Evolutionary conservation across 2,113 vertebrate genomes (phyloP).

Genomic region (Rhadina sibilatrix): DNA sequence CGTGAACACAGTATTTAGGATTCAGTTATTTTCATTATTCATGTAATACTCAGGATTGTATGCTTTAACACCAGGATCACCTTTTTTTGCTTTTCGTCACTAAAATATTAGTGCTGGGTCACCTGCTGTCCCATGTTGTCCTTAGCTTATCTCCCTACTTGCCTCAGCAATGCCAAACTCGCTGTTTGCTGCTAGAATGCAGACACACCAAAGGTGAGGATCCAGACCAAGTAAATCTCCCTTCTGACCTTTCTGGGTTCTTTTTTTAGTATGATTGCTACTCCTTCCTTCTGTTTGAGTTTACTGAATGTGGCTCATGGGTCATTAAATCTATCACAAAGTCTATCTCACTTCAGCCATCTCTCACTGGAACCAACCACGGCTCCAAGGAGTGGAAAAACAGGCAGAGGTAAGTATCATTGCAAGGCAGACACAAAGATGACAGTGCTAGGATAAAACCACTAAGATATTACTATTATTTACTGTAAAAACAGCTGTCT

Average conservation of each 20-base stretch:
- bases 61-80: background rate
- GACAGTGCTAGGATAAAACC: background rate
- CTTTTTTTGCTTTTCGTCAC: background rate
- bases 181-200: background rate
- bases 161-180: background rate
- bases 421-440: background rate
- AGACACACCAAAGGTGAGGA: background rate
- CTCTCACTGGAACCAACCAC: background rate
- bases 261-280: background rate
- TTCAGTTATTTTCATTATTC: background rate
- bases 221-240: background rate
- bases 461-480: background rate
- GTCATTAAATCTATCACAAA: background rate
- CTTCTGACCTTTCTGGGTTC: background rate
- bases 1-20: background rate
- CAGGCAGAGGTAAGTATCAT: background rate
- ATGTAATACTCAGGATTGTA: background rate
- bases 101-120: background rate
- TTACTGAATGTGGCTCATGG: background rate
- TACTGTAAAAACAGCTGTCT: background rate
- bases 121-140: background rate
- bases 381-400: background rate
- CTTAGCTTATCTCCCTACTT: background rate
- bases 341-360: background rate
- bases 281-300: background rate